Base-by-base conservation (phyloP, 2,888 invertebrate species). In the Eupithecia subumbrata region DNA sequence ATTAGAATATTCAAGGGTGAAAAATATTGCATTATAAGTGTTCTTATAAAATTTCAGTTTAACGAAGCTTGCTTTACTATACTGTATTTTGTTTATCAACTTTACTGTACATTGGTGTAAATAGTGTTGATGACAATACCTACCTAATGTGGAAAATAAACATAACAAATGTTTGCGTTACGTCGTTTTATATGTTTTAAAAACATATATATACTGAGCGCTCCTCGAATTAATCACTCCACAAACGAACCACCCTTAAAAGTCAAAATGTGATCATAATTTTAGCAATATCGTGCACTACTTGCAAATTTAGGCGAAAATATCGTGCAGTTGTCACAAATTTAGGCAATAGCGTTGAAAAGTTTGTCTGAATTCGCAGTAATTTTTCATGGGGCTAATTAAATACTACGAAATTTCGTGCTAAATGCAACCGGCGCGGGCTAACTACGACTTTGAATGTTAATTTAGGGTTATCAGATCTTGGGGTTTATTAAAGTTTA, bases 331-430 rank as follows among this genome's bases (percentile, higher is more conserved):
- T 77, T 78, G 73, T 78, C 78, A 76, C 79, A 80, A 81, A 82
- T 83, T 84, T 83, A 81, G 82, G 81, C 81, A 79, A 70, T 80
- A 83, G 83, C 82, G 82, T 81, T 80, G 81, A 81, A 86, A 90
- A 89, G 64, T 80, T 78, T 76, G 79, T 87, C 88, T 87, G 83
- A 83, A 81, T 83, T 85, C 86, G 88, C 88, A 84, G 86, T 87
- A 84, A 84, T 85, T 89, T 89, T 89, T 88, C 88, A 84, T 84
- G 83, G 86, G 87, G 88, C 83, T 92, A 91, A 92, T 92, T 92
- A 91, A 93, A 90, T 91, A 87, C 88, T 80, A 82, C 85, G 86
- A 88, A 90, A 90, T 89, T 88, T 90, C 91, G 89, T 92, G 92
- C 89, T 86, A 90, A 91, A 90, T 91, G 91, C 92, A 90, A 90